phyloP scores from a whole-genome alignment of 92 coral and sea anemone species.

The Phenganax stokvisi region DNA sequence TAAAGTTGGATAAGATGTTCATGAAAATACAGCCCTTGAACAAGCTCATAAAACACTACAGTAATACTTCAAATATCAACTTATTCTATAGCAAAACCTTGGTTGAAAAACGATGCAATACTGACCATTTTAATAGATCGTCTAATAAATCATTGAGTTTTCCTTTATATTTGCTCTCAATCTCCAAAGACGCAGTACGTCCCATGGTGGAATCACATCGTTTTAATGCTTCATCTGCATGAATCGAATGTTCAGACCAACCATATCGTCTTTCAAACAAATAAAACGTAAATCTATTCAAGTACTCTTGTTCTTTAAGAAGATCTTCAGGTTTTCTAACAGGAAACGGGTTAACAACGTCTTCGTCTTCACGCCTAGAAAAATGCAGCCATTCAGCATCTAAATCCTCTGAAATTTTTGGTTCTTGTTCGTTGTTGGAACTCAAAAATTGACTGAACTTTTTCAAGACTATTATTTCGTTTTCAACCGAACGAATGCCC shows the following conservation, averaged over 20 bases:
- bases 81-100: not conserved
- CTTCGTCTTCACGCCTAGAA: conserved; percentile 47
- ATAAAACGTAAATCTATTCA: conserved; percentile 78
- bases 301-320: conserved; percentile 53
- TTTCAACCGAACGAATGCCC: conserved; percentile 62
- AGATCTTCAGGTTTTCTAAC: conserved; percentile 56
- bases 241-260: conserved; percentile 74
- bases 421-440: conserved; percentile 39
- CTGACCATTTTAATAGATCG: conserved; percentile 86
- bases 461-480: conserved; percentile 67
- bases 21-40: not conserved
- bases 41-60: not conserved
- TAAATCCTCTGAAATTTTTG: conserved; percentile 33
- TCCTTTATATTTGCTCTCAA: conserved; percentile 67
- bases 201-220: conserved; percentile 40
- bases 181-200: conserved; percentile 55
- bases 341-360: conserved; percentile 72
- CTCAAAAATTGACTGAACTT: conserved; percentile 51
- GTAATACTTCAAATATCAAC: not conserved
- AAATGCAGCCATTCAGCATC: conserved; percentile 69
- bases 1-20: not conserved
- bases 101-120: not conserved
- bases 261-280: conserved; percentile 92
- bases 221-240: conserved; percentile 46
- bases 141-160: conserved; percentile 73